phyloP scores from a whole-genome alignment of 2,888 invertebrate genomes.

The Acronicta aceris region DNA sequence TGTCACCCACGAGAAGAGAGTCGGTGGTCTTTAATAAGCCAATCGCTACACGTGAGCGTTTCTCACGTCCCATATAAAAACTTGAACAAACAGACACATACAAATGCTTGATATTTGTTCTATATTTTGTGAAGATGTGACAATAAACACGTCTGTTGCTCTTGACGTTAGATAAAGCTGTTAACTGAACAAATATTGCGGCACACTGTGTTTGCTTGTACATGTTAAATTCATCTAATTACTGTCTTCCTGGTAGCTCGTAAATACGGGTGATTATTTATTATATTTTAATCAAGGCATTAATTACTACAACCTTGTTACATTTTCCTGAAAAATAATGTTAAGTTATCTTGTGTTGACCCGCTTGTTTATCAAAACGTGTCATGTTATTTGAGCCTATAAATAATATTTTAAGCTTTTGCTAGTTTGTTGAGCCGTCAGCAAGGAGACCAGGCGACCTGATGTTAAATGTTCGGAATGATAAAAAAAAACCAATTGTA shows the following conservation, averaged over 20 bases:
- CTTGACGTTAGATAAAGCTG: conserved; percentile 50
- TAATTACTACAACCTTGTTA: conserved; percentile 26
- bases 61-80: conserved; percentile 28
- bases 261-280: conserved; percentile 27
- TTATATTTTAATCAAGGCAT: conserved; percentile 30
- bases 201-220: conserved; percentile 38
- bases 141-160: conserved; percentile 47
- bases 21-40: neutral
- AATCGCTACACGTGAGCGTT: neutral
- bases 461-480: too few species aligned
- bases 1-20: neutral
- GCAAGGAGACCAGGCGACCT: too few species aligned
- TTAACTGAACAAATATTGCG: conserved; percentile 52
- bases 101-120: conserved; percentile 33
- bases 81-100: conserved; percentile 24
- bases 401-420: too few species aligned
- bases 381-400: conserved; percentile 1
- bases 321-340: conserved; percentile 10
- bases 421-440: too few species aligned
- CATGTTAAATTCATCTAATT: conserved; percentile 42
- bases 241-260: conserved; percentile 38
- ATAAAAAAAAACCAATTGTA: too few species aligned
- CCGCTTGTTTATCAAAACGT: conserved; percentile 7
- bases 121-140: conserved; percentile 47
- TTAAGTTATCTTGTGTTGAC: neutral